Base-by-base conservation (phyloP, 2,888 invertebrate species). In the Eugnorisma glareosa region DNA sequence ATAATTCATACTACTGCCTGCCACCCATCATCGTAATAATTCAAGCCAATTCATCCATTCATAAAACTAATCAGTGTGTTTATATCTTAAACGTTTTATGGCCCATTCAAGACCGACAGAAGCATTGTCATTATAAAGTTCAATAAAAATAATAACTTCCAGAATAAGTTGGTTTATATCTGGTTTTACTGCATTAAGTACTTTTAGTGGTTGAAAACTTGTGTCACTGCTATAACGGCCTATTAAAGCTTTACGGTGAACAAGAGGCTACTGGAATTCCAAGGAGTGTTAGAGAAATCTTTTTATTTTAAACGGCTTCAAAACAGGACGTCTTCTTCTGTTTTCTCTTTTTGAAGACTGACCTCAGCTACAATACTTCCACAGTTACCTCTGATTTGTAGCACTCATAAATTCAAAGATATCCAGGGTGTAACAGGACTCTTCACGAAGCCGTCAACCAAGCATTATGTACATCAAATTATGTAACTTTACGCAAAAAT, bases 41-140 rank as follows among this genome's bases (percentile, higher is more conserved):
- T 80, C 73, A 78, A 82, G 66, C 54, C 82, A 84, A 84, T 83
- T 84, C 73, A 84, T 81, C 81, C 79, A 89, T 85, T 89, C 86
- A 89, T 88, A 84, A 88, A 85, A 89, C 48, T 86, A 79, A 89
- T 87, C 74, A 88, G 73, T 75, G 64, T 67, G 78, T 73, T 71
- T 78, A 72, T 78, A 82, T 79, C 78, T 86, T 75, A 81, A 87
- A 79, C 79, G 87, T 81, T 89, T 89, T 88, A 89, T 85, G 63
- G 79, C 66, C 79, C 77, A 83, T 86, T 82, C 79, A 70, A 37
- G 74, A 67, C 67, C 69, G 54, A 67, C 75, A 67, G 68, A 69
- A 73, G 69, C 75, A 83, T 75, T 86, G 75, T 77, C 75, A 72
- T 79, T 76, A 79, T 73, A 77, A 85, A 77, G 71, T 71, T 73